Evolutionary conservation across 2,888 invertebrate species (phyloP), one percentile per base, ranked within the genome.

Genomic region (Apamea crenata): DNA sequence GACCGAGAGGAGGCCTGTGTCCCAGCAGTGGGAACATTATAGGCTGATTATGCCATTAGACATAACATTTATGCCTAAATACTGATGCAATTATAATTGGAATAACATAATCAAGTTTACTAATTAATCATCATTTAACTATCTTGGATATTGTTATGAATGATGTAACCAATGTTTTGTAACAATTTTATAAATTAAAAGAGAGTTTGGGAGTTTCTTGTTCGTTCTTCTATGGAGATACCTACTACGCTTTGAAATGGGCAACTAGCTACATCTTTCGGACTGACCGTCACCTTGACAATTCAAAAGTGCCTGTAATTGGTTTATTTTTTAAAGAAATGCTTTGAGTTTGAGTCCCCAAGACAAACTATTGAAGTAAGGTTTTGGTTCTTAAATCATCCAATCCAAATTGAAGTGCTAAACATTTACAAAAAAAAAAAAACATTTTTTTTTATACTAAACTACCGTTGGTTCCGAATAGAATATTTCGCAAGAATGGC

Each of bases 401-500:
- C 25, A 36, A 71, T 56, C 61, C 83, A 83, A 77, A 59, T 83
- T 82, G 47, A 29, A 29, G 72, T 59, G 82, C 40, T 40, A 68
- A 74, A 3, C 32, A 69, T n/a, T 44, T n/a, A n/a, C 74, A 74
- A 74, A 3, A 50, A 56, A 36, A 70, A 10, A 47, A 21, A 50
- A 40, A 7, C 5, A 36, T 40, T 56, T 71, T 40, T 74, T 74
- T 69, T 56, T 59, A 10, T 63, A 47, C n/a, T 18, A 67, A 70
- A 67, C 56, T 81, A 59, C 77, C 32, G 53, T 78, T 67, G 14
- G 0, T 7, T 14, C 32, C 16, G 25, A 47, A 66, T 63, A 66
- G n/a, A 80, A 32, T 50, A 70, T 82, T 85, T 85, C 25, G 74
- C 67, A 72, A 84, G 71, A 84, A 83, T 73, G 12, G 70, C 10